Base-by-base conservation (phyloP, 2,113 vertebrate species). In the Thamnophis sirtalis region DNA sequence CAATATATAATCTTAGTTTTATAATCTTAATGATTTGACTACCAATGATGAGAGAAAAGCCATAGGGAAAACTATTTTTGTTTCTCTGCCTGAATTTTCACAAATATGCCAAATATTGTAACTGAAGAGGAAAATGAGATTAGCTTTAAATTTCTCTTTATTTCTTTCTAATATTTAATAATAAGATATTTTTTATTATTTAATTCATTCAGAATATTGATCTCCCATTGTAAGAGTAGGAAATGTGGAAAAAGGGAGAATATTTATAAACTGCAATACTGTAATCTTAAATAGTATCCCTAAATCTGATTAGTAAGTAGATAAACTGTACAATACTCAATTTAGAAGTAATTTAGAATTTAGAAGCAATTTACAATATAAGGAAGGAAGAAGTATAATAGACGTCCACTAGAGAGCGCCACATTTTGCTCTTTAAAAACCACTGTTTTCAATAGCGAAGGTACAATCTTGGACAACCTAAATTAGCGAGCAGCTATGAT, bases 321-420 rank as follows among this genome's bases (percentile, higher is more conserved):
- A n/a, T 19, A 87, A n/a, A 87, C 50, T 53, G 13, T 87, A 87
- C 6, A n/a, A 2, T 53, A 87, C 85, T 33, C n/a, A 90, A 80
- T 73, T 92, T 90, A 95, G 96, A 95, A 97, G 43, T 43, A 43
- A 43, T 43, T 43, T 43, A 43, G 43, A 43, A 43, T 43, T 43
- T 43, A 43, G 43, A 43, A 43, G 43, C 43, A 43, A 43, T 43
- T 43, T 43, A 43, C 2, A 43, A 43, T 43, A 3, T 43, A 43
- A 43, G 43, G 43, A 43, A 43, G 43, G 43, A 43, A 43, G 43
- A 43, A 43, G 90, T 97, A 95, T 93, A 95, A 6, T 93, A 0
- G 1, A 80, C 93, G 54, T 92, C 96, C 98, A 97, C 97, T 95
- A 87, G 97, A 97, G 97, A 97, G 97, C 96, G 97, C 96, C 96